Conservation (phyloP, 2,888 invertebrate genomes). For the Thyatira batis region DNA sequence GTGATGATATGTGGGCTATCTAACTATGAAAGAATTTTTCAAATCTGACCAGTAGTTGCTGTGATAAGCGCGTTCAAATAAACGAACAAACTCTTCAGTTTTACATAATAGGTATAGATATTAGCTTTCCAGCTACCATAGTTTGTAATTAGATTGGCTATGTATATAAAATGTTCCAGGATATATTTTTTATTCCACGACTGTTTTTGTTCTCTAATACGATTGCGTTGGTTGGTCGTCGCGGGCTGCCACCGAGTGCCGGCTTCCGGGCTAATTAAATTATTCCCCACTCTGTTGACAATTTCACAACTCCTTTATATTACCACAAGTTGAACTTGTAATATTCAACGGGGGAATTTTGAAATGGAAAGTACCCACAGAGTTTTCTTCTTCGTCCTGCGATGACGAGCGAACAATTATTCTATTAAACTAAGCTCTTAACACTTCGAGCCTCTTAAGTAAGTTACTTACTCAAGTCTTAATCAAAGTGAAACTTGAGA, state of each 20-base stretch:
- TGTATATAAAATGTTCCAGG: too few species aligned
- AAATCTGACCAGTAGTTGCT: too few species aligned
- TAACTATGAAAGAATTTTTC: too few species aligned
- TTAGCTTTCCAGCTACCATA: too few species aligned
- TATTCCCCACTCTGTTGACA: slow-evolving; percentile 18
- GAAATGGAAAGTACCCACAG: slow-evolving; percentile 10
- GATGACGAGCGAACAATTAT: slow-evolving; percentile 1
- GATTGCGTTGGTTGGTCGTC: neutral
- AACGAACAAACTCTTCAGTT: too few species aligned
- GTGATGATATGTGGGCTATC: too few species aligned
- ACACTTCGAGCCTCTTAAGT: neutral
- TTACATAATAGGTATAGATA: too few species aligned
- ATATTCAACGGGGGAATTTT: slow-evolving; percentile 15
- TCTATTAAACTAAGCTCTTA: neutral
- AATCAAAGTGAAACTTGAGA: neutral
- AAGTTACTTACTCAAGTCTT: slow-evolving; percentile 2
- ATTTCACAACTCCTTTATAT: slow-evolving; percentile 23
- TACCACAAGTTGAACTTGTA: slow-evolving; percentile 22
- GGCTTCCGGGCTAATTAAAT: slow-evolving; percentile 24
- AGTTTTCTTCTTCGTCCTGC: slow-evolving; percentile 11
- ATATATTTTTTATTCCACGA: slow-evolving; percentile 4
- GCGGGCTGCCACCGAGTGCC: neutral
- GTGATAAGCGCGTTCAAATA: too few species aligned
- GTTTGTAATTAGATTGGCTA: too few species aligned
- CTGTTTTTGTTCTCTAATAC: neutral